These are phyloP conservation scores for Tupaia tana DNA, from an alignment of 2,113 vertebrate genomes.

Conservation along the genomic window DNA sequence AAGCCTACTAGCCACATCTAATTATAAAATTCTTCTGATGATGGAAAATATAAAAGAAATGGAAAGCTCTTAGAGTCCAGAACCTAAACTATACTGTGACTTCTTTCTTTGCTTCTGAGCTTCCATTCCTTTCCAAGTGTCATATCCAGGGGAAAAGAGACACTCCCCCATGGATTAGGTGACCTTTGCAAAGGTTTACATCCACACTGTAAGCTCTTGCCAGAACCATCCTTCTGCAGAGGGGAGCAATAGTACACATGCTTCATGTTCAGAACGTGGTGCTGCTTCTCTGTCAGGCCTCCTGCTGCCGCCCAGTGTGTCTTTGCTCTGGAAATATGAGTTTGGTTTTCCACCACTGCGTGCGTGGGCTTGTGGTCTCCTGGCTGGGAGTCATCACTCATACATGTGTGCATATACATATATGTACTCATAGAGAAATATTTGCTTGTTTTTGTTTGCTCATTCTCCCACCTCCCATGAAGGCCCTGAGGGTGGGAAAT, in stretches of 20 bases:
- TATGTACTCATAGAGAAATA: neutral
- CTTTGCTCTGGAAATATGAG: constrained; percentile 77
- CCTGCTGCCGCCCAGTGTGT: constrained; percentile 71
- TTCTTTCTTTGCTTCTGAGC: neutral
- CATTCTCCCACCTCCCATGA: constrained; percentile 41
- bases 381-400: constrained; percentile 66
- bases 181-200: constrained; percentile 13
- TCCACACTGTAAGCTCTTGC: neutral
- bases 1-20: neutral
- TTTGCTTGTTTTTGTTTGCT: constrained; percentile 54
- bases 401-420: neutral
- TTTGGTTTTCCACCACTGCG: constrained; percentile 63
- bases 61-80: neutral
- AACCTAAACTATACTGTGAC: neutral
- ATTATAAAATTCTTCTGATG: neutral
- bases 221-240: constrained; percentile 36
- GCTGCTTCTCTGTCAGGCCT: constrained; percentile 75
- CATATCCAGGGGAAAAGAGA: neutral
- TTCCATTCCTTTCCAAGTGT: neutral
- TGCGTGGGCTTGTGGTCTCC: neutral
- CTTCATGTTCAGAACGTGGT: constrained; percentile 7
- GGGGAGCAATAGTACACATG: neutral
- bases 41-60: neutral
- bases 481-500: constrained; percentile 44
- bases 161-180: neutral